These are phyloP conservation scores for Chromoteleia sp. DNA, from an alignment of 2,888 invertebrate species.

Conservation along the genomic window DNA sequence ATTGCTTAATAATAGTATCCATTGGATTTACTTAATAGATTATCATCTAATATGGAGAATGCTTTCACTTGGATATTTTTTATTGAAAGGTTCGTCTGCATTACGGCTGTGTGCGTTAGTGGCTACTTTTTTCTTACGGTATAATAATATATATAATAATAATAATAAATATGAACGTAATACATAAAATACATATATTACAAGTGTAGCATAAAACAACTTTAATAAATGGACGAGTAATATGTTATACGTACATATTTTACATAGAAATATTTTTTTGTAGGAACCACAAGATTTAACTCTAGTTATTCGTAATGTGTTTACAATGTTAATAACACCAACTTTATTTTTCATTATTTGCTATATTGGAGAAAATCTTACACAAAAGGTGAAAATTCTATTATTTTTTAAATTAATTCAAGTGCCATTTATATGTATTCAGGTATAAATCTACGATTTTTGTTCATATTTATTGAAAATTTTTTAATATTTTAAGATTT, in stretches of 20 bases:
- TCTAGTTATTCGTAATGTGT: conserved; percentile 9
- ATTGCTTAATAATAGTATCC: too few species aligned
- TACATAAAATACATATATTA: too few species aligned
- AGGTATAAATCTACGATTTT: too few species aligned
- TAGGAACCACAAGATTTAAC: conserved; percentile 25
- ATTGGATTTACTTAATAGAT: conserved; percentile 22
- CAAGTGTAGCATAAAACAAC: too few species aligned
- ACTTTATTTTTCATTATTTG: conserved; percentile 2
- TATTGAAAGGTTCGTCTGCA: conserved; percentile 26
- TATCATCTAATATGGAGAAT: conserved; percentile 15
- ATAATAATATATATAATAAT: background rate
- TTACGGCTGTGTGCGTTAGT: conserved; percentile 13
- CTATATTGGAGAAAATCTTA: conserved; percentile 15
- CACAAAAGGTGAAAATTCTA: conserved; percentile 12
- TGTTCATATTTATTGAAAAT: too few species aligned
- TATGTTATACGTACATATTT: too few species aligned
- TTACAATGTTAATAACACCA: background rate
- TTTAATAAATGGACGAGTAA: too few species aligned
- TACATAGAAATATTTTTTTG: background rate
- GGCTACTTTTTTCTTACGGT: conserved; percentile 28
- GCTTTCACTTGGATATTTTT: conserved; percentile 30
- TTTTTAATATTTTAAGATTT: too few species aligned
- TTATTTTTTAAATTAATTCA: too few species aligned
- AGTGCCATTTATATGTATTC: too few species aligned
- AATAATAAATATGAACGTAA: too few species aligned